A percentile compares a stretch with the other conserved stretches of the same genome.
These are phyloP conservation scores for Galeruca laticollis DNA, from an alignment of 2,888 invertebrate species.

Conservation along the genomic window DNA sequence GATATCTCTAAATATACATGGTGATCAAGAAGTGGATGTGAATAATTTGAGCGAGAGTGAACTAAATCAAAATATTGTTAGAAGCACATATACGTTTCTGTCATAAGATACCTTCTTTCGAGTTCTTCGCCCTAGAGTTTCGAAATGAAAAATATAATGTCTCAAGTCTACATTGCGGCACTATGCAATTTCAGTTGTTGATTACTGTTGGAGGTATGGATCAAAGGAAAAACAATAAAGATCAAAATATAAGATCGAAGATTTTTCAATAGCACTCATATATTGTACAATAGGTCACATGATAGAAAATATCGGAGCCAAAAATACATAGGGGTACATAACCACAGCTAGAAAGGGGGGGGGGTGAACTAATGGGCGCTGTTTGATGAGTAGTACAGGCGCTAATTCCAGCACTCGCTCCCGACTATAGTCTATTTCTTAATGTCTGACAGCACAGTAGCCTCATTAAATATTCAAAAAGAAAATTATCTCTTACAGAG, in stretches of 20 bases:
- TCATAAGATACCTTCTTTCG: no score
- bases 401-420: slow-evolving; percentile 1
- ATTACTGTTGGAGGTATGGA: not conserved
- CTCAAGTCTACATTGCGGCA: no score
- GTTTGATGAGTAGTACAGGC: not conserved
- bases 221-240: not conserved
- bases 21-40: no score
- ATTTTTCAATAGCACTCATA: not conserved
- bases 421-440: not conserved
- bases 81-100: no score
- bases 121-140: no score
- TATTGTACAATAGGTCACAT: not conserved
- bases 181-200: no score
- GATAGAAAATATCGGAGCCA: no score
- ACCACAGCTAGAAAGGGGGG: not conserved
- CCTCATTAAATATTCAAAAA: not conserved
- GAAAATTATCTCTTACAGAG: no score
- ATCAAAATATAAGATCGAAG: not conserved
- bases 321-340: not conserved
- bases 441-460: not conserved
- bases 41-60: no score
- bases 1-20: no score
- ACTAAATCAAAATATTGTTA: no score
- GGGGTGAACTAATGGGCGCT: not conserved
- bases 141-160: no score